Conservation (phyloP, 1,140 invertebrate genomes). For the Leguminivora glycinivorella region DNA sequence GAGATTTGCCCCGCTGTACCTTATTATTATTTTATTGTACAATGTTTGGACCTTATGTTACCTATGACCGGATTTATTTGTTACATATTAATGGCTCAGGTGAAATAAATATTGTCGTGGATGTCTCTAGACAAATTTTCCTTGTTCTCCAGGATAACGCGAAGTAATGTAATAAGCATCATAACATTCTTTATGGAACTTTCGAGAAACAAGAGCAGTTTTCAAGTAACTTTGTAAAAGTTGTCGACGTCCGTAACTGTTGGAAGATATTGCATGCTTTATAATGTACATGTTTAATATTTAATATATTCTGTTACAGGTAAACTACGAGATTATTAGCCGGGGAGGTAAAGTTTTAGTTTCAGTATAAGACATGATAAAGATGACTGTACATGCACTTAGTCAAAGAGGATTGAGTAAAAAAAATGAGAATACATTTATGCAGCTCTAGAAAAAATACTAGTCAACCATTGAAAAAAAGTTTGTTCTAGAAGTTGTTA, state of each 20-base stretch:
- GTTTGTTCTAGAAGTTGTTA: no score
- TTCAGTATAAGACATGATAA: not conserved
- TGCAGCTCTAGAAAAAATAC: no score
- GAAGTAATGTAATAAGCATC: constrained; percentile 14
- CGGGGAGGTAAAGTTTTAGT: not conserved
- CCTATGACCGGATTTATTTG: no score
- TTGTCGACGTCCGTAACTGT: not conserved
- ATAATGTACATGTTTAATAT: constrained; percentile 11
- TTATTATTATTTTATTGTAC: no score
- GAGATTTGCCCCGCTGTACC: no score
- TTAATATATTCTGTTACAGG: constrained; percentile 4
- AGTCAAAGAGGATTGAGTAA: no score
- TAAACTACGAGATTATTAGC: not conserved
- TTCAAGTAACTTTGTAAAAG: constrained; percentile 10
- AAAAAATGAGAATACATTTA: no score
- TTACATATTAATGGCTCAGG: no score
- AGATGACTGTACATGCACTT: no score
- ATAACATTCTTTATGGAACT: constrained; percentile 5
- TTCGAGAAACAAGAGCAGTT: constrained; percentile 21
- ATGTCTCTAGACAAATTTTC: not conserved
- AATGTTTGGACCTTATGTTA: no score
- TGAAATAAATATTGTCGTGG: not conserved
- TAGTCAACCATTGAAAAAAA: no score
- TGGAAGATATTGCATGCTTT: constrained; percentile 4
- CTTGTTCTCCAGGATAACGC: not conserved